Percentiles rank a stretch among this genome's conserved stretches.
phyloP scores from a whole-genome alignment of 1,140 invertebrate species.

The Cydia strobilella region DNA sequence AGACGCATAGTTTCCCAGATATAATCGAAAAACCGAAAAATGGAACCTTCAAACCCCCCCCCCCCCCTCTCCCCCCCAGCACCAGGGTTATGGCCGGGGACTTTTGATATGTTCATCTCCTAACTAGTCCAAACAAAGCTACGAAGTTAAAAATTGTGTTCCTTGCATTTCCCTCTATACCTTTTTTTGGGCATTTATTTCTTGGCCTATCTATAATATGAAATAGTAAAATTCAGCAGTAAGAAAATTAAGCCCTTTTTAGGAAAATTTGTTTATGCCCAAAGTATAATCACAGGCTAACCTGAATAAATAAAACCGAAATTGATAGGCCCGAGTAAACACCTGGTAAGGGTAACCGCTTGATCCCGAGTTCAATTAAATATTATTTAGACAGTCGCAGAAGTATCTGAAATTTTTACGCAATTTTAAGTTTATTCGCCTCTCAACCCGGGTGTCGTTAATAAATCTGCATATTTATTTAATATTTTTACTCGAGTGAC shows the following conservation, averaged over 20 bases:
- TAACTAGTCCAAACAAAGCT: too few relatives aligned
- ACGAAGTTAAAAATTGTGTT: too few relatives aligned
- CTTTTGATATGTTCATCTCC: too few relatives aligned
- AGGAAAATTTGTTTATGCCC: background rate
- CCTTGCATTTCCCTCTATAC: too few relatives aligned
- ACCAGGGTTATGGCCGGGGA: too few relatives aligned
- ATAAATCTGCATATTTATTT: background rate
- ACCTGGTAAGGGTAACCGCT: background rate
- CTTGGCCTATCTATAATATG: background rate
- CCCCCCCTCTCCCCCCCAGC: too few relatives aligned
- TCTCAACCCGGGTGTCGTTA: background rate
- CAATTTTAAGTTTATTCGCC: background rate
- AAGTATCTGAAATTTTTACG: background rate
- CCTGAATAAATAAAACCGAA: conserved; percentile 11
- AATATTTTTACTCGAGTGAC: too few relatives aligned
- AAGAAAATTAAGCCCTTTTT: background rate
- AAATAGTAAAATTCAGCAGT: background rate
- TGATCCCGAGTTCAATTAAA: background rate
- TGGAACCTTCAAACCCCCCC: too few relatives aligned
- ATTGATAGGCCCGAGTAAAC: conserved; percentile 12
- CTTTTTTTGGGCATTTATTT: too few relatives aligned
- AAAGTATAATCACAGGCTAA: background rate
- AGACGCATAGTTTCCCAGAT: too few relatives aligned
- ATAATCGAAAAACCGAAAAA: too few relatives aligned
- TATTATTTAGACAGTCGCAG: background rate